These are phyloP conservation scores for Gandaritis pyraliata DNA, from an alignment of 2,888 invertebrate species.

Conservation along the genomic window DNA sequence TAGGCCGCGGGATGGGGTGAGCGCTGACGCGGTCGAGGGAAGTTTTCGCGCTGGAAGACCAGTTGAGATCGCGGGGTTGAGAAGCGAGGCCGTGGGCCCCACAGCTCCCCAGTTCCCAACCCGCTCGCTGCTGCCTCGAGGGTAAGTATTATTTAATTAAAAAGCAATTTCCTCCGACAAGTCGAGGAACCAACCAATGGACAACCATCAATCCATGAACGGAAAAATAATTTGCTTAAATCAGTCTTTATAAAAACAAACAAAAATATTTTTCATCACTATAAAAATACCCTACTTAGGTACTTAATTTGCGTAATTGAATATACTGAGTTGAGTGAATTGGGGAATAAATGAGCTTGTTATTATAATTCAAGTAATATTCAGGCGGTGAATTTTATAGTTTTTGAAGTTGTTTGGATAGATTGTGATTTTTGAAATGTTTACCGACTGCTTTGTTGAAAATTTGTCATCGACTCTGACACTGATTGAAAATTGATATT, in stretches of 20 bases:
- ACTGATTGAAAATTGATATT: not conserved
- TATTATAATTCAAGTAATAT: constrained; percentile 5
- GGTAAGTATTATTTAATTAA: constrained; percentile 83
- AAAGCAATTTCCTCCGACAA: constrained; percentile 78
- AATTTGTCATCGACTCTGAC: not conserved
- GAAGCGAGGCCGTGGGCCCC: constrained; percentile 69
- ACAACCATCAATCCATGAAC: constrained; percentile 45
- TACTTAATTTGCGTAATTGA: constrained; percentile 24
- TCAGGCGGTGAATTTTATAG: not conserved
- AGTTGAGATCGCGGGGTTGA: constrained; percentile 76
- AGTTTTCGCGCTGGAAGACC: constrained; percentile 80
- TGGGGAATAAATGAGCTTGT: constrained; percentile 5
- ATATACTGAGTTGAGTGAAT: constrained; percentile 20
- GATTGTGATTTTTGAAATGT: not conserved
- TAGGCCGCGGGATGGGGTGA: constrained; percentile 65
- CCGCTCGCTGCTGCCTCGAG: constrained; percentile 60
- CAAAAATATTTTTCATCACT: constrained; percentile 20
- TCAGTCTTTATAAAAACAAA: constrained; percentile 10
- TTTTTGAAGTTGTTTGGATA: constrained; percentile 6
- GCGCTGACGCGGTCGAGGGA: constrained; percentile 79
- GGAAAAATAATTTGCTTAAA: constrained; percentile 23
- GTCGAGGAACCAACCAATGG: constrained; percentile 52
- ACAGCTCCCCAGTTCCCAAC: constrained; percentile 59
- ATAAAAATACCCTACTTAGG: constrained; percentile 17
- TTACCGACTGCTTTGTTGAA: not conserved